A percentile compares a stretch with the other conserved stretches of the same genome.
Evolutionary conservation across 2,888 invertebrate genomes (phyloP).

Genomic region (Diarsia brunnea): DNA sequence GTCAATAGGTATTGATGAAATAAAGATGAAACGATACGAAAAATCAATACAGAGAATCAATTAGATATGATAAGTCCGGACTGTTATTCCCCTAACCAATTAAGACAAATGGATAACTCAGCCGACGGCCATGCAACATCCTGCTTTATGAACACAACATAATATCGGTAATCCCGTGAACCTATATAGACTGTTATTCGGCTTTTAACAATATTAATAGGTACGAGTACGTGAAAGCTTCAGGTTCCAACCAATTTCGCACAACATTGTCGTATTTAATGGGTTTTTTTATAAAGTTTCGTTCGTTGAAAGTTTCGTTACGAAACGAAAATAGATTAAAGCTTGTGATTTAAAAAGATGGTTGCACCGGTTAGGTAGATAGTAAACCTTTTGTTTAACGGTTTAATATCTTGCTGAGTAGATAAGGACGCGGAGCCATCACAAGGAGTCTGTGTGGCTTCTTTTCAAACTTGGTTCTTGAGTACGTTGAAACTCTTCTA

Average conservation of each 20-base stretch:
- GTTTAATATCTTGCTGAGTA: neutral
- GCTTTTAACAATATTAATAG: conserved; percentile 51
- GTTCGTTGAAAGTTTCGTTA: conserved; percentile 8
- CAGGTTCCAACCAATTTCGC: conserved; percentile 53
- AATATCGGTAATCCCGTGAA: conserved; percentile 21
- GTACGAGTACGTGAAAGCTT: conserved; percentile 42
- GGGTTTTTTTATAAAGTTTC: conserved; percentile 45
- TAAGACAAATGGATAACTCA: conserved; percentile 32
- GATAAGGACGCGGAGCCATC: conserved; percentile 9
- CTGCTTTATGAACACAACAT: neutral
- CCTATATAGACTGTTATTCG: conserved; percentile 24
- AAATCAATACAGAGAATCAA: conserved; percentile 30
- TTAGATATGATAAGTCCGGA: conserved; percentile 27
- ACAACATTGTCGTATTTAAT: conserved; percentile 57
- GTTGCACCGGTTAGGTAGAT: neutral
- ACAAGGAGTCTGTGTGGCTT: conserved; percentile 19
- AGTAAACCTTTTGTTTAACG: conserved; percentile 30
- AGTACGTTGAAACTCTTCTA: conserved; percentile 16
- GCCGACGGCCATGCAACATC: conserved; percentile 21
- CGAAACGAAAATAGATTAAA: conserved; percentile 34
- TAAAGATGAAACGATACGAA: conserved; percentile 34
- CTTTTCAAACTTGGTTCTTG: conserved; percentile 21
- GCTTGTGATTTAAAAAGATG: conserved; percentile 41
- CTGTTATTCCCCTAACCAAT: conserved; percentile 38
- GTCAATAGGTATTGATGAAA: neutral